phyloP scores from a whole-genome alignment of 2,113 vertebrate genomes.

The Dinomys branickii region DNA sequence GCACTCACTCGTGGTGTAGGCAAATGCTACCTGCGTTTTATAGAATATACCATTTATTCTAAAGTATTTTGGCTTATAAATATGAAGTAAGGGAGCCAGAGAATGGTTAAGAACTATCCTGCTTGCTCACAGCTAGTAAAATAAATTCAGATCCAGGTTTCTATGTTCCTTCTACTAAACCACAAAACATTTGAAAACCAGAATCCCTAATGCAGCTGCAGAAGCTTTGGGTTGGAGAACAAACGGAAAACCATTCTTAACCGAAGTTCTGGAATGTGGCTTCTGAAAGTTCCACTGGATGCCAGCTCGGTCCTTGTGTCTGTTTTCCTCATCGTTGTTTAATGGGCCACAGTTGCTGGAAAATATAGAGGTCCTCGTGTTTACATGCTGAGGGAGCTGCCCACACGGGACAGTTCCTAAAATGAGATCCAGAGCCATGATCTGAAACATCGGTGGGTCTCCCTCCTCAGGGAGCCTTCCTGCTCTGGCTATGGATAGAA shows the following conservation, averaged over 20 bases:
- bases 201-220: not conserved
- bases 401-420: not conserved
- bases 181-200: conserved; percentile 18
- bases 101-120: not conserved
- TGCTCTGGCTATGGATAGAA: not conserved
- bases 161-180: not conserved
- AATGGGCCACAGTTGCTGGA: not conserved
- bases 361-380: not conserved
- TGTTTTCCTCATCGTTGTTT: not conserved
- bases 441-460: not conserved
- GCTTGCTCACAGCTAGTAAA: conserved; percentile 23
- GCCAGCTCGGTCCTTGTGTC: not conserved
- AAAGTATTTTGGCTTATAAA: not conserved
- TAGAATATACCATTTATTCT: not conserved
- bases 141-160: not conserved
- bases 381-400: not conserved
- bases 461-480: not conserved
- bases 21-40: not conserved
- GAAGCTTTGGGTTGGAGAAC: not conserved
- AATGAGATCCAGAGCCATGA: not conserved
- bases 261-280: not conserved
- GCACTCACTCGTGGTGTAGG: not conserved
- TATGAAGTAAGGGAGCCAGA: not conserved
- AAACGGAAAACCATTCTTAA: not conserved
- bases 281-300: not conserved